Percentiles rank a stretch among this genome's conserved stretches.
Evolutionary conservation across 2,888 invertebrate species (phyloP).

Genomic region (Lasioglossum villosulum): DNA sequence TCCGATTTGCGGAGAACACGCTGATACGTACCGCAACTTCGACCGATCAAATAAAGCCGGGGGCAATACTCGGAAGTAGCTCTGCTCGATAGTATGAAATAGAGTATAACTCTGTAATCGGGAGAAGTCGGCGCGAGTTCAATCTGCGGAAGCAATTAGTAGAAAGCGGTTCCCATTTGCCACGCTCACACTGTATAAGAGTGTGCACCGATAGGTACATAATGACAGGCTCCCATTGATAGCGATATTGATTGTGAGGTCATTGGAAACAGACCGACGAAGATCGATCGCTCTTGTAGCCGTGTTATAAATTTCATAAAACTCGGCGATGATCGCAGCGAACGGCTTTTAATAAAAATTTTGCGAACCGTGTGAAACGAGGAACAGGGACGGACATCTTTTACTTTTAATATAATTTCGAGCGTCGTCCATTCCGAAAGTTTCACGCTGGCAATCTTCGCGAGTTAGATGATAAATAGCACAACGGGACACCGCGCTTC

Average conservation of each 20-base stretch:
- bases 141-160: conserved; percentile 68
- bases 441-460: background rate
- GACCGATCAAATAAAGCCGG: conserved; percentile 35
- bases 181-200: conserved; percentile 31
- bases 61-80: conserved; percentile 46
- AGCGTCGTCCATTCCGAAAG: background rate
- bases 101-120: conserved; percentile 45
- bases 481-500: background rate
- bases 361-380: background rate
- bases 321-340: background rate
- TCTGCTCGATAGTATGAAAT: conserved; percentile 26
- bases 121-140: conserved; percentile 51
- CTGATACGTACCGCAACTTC: conserved; percentile 17
- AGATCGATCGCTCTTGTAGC: background rate
- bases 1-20: background rate
- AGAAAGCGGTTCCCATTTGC: conserved; percentile 69
- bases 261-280: background rate
- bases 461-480: conserved; percentile 4
- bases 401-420: background rate
- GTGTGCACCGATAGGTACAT: conserved; percentile 8
- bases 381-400: background rate
- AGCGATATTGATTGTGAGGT: conserved; percentile 25
- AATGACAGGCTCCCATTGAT: conserved; percentile 37
- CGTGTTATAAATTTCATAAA: background rate
- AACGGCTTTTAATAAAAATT: background rate